These are phyloP conservation scores for Onthophagus taurus DNA, from an alignment of 1,140 invertebrate species.

Conservation along the genomic window DNA sequence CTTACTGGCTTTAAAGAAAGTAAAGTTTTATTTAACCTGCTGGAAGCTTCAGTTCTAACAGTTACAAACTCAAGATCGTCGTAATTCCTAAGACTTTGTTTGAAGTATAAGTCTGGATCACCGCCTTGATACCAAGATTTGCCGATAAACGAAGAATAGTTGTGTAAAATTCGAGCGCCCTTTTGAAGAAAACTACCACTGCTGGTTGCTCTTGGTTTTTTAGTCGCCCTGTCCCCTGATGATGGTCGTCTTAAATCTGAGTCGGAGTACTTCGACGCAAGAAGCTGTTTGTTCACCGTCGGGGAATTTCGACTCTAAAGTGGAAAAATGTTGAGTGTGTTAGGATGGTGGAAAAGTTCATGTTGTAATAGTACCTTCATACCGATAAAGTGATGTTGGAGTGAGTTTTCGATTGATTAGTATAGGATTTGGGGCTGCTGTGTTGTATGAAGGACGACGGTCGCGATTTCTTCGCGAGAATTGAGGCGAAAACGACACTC, in stretches of 20 bases:
- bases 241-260: constrained; percentile 1
- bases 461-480: constrained; percentile 5
- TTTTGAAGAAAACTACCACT: constrained; percentile 8
- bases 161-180: constrained; percentile 4
- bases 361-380: constrained; percentile 14
- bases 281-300: background rate
- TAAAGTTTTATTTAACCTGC: no score
- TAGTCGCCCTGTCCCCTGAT: background rate
- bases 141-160: constrained; percentile 6
- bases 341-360: constrained; percentile 3
- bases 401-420: no score
- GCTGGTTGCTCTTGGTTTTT: background rate
- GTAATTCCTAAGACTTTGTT: constrained; percentile 14
- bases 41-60: background rate
- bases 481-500: background rate
- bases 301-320: constrained; percentile 13
- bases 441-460: background rate
- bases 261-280: constrained; percentile 6
- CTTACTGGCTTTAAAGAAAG: no score
- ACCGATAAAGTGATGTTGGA: constrained; percentile 12
- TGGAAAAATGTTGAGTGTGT: constrained; percentile 9
- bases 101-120: constrained; percentile 13
- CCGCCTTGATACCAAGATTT: constrained; percentile 7
- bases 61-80: constrained; percentile 3
- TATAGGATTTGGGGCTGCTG: background rate